Conservation (phyloP, 2,888 invertebrate species). For the Notodonta dromedarius region DNA sequence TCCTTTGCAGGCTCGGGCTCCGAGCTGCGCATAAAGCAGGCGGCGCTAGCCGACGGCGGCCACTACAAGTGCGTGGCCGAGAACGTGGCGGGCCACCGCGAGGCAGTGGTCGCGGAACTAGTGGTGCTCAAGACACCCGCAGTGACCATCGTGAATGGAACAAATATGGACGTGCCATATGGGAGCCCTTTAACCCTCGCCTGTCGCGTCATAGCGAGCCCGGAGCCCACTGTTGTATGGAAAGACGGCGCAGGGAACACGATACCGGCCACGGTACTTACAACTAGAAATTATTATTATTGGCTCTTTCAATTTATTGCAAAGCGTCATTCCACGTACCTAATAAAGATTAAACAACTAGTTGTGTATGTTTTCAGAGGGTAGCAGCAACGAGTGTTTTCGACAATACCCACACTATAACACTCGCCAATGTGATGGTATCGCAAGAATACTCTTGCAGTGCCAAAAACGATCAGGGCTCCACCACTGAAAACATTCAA, state of each 20-base stretch:
- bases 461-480: neutral
- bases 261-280: neutral
- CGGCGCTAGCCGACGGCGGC: slow-evolving; percentile 1
- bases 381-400: neutral
- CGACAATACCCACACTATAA: neutral
- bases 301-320: no score
- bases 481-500: neutral
- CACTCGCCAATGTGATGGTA: neutral
- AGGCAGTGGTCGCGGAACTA: neutral
- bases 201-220: neutral
- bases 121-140: neutral
- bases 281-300: no score
- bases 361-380: neutral
- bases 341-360: no score
- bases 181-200: neutral
- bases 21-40: slow-evolving; percentile 4
- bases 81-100: neutral
- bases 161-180: neutral
- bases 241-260: neutral
- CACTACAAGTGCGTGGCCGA: slow-evolving; percentile 8
- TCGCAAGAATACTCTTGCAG: neutral
- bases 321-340: no score
- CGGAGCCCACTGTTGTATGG: neutral
- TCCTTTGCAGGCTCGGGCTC: slow-evolving; percentile 4
- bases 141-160: neutral